A percentile compares a stretch with the other conserved stretches of the same genome.
Conservation (phyloP, 2,888 invertebrate species). For the Theretra japonica region DNA sequence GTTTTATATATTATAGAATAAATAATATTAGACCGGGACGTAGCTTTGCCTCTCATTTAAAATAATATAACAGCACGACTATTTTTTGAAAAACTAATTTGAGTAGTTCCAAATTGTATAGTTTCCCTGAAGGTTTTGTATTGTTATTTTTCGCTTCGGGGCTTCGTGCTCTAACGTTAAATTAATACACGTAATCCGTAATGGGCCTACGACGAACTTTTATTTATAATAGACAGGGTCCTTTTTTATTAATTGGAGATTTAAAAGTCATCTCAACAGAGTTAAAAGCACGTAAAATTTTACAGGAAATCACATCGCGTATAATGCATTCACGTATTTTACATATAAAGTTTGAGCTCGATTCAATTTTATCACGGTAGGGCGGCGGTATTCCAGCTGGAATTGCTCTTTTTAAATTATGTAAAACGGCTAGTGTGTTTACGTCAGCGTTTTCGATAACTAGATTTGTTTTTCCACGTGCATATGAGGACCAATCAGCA, state of each 20-base stretch:
- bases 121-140: too few relatives aligned
- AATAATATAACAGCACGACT: too few relatives aligned
- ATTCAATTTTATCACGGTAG: constrained; percentile 20
- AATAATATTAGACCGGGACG: too few relatives aligned
- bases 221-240: too few relatives aligned
- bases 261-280: not conserved
- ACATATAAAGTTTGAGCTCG: constrained; percentile 10
- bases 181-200: too few relatives aligned
- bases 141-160: too few relatives aligned
- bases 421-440: constrained; percentile 11
- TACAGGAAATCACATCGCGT: not conserved
- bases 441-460: constrained; percentile 15
- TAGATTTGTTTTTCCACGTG: constrained; percentile 10
- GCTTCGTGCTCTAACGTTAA: too few relatives aligned
- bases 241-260: too few relatives aligned
- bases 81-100: too few relatives aligned
- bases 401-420: constrained; percentile 26
- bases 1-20: not conserved
- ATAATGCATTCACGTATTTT: constrained; percentile 10
- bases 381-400: not conserved
- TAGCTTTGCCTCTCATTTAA: too few relatives aligned
- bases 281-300: not conserved
- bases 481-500: not conserved
- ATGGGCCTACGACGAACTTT: too few relatives aligned
- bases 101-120: too few relatives aligned